phyloP scores from a whole-genome alignment of 2,888 invertebrate species.

The Norana najaformis region DNA sequence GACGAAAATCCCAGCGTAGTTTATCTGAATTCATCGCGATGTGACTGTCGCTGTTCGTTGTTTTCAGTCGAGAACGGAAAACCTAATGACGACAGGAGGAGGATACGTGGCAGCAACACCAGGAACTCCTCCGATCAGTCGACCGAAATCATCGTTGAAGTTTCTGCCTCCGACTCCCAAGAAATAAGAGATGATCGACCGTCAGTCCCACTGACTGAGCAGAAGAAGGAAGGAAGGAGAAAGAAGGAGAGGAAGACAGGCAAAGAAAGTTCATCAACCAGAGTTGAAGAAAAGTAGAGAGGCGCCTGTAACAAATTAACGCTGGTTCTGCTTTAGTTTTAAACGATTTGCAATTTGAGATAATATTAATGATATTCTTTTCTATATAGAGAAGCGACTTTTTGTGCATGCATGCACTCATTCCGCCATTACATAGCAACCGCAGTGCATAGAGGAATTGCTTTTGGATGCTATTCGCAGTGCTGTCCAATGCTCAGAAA shows the following conservation, averaged over 20 bases:
- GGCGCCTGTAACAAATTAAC: not conserved
- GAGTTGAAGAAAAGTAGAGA: not conserved
- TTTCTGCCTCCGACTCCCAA: not conserved
- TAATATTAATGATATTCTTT: too few relatives aligned
- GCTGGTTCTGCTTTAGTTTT: not conserved
- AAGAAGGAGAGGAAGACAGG: not conserved
- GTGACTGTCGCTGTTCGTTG: not conserved
- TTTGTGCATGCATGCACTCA: too few relatives aligned
- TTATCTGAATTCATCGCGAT: not conserved
- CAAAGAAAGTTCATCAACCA: not conserved
- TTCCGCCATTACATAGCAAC: not conserved
- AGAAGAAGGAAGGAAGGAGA: not conserved
- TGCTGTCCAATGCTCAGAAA: not conserved
- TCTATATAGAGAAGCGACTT: too few relatives aligned
- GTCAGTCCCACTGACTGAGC: not conserved
- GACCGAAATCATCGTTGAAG: not conserved
- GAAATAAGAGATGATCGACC: not conserved
- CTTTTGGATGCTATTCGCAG: not conserved
- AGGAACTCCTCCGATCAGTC: not conserved
- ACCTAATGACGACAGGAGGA: not conserved
- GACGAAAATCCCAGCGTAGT: not conserved
- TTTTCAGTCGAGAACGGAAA: not conserved
- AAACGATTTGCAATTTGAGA: not conserved
- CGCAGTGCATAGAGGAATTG: not conserved
- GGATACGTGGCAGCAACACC: not conserved